phyloP scores from a whole-genome alignment of 2,888 invertebrate genomes.

The Drosophila parthenogenetica region DNA sequence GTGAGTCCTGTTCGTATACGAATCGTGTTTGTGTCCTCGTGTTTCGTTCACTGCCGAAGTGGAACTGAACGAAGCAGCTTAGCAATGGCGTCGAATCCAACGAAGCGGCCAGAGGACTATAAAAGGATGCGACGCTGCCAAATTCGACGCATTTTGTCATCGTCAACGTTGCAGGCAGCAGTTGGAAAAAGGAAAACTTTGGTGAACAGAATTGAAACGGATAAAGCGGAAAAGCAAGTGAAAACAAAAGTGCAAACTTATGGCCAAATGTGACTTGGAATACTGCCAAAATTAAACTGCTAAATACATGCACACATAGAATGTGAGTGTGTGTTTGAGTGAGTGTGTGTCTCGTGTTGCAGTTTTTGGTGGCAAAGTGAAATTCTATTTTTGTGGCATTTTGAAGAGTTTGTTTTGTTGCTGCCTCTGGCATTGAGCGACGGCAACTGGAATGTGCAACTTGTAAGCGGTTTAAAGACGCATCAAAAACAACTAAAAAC shows the following conservation, averaged over 20 bases:
- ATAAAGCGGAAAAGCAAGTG: conserved; percentile 38
- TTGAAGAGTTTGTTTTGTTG: conserved; percentile 32
- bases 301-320: conserved; percentile 21
- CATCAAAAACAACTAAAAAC: conserved; percentile 12
- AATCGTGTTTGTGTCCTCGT: background rate
- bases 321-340: conserved; percentile 19
- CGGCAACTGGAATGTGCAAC: conserved; percentile 55
- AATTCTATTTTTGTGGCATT: conserved; percentile 67
- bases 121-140: conserved; percentile 48
- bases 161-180: conserved; percentile 47
- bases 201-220: background rate
- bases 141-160: conserved; percentile 63
- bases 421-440: conserved; percentile 56
- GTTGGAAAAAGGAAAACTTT: conserved; percentile 26
- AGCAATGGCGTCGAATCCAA: conserved; percentile 65
- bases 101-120: conserved; percentile 54
- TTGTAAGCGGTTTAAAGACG: conserved; percentile 47
- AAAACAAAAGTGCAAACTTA: conserved; percentile 71
- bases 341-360: conserved; percentile 39
- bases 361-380: conserved; percentile 42
- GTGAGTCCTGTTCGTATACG: conserved; percentile 13
- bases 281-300: conserved; percentile 40
- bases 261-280: conserved; percentile 52
- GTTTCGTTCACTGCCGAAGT: conserved; percentile 62
- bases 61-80: conserved; percentile 45